Base-by-base conservation (phyloP, 2,888 invertebrate genomes). In the Argyresthia albistria region DNA sequence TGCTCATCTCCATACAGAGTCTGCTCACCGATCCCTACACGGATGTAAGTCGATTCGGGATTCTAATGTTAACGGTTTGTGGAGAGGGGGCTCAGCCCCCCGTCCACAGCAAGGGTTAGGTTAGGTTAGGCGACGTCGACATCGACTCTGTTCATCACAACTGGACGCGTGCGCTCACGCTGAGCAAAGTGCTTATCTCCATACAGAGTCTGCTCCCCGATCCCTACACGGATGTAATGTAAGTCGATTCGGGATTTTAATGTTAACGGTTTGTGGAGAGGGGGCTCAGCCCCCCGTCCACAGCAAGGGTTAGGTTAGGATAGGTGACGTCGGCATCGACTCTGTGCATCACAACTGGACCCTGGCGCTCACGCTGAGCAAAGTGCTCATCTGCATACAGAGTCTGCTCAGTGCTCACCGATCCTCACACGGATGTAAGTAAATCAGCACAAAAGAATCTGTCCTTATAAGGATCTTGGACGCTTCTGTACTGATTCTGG, bases 341-440 rank as follows among this genome's bases (percentile, higher is more conserved):
- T 96, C 96, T 9, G 96, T 98, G 62, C 95, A 96, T 66, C 95
- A 97, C 82, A 98, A 98, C 83, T 98, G 97, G 97, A 96, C 96
- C n/a, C 84, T 97, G 56, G 97, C 97, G 0, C 84, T 97, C 58
- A 97, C 97, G 45, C 93, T 97, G 68, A 94, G 95, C 60, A 97
- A 96, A 73, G 92, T 96, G 55, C 90, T 96, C 61, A 92, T 96
- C 56, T 96, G 95, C 52, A 93, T 96, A 58, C 96, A 96, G 86
- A 95, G 95, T 64, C 86, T 96, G 55, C 89, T n/a, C n/a, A n/a
- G n/a, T n/a, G n/a, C n/a, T 96, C 54, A 96, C 96, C 0, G 97
- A 97, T 82, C 97, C 97, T 0, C 97, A 93, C 67, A 95, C 95
- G 11, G 35, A 16, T 15, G 46, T n/a, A n/a, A n/a, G n/a, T 46